Evolutionary conservation across 1,140 invertebrate species (phyloP), one percentile per base, ranked within the genome.

Genomic region (Tribolium castaneum): DNA sequence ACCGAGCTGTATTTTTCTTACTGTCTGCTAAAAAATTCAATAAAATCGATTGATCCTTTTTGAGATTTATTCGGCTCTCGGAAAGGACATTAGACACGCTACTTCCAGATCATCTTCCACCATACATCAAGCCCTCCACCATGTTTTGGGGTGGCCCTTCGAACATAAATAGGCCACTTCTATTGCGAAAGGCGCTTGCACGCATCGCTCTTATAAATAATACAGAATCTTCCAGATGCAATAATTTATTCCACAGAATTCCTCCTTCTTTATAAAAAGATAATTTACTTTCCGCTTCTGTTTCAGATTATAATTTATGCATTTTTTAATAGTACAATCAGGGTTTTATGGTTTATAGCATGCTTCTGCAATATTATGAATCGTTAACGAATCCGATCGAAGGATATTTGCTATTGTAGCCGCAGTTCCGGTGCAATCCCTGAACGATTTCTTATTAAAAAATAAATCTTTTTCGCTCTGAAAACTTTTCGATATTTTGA

Each of bases 171-270:
- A 73, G 50, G 71, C 71, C 49, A 73, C 52, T 66, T 73, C 52
- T 73, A 66, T 66, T 66, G 59, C 59, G 30, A 66, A 30, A 59
- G 70, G 70, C 39, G 70, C 50, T 16, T 34, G 52, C 49, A 73
- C 71, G 71, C 71, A 73, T 66, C 14, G 71, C 71, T 73, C 71
- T 35, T 73, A 66, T 66, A 66, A 73, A 51, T 73, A 73, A 73
- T 54, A 73, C 49, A 73, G 49, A 73, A 73, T 73, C 71, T 72
- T 50, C 71, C 45, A 73, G 45, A 73, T 66, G 59, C 59, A 66
- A 66, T 66, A 66, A 66, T 66, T 66, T 66, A 66, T 66, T 66
- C 59, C 30, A 19, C 9, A 39, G 59, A 6, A 35, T 35, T 35
- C 59, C 30, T 39, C 30, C 59, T 30, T 66, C 59, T 66, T 66